Evolutionary conservation across 1,140 invertebrate genomes (phyloP), one percentile per base, ranked within the genome.

Genomic region (Brevipalpus yothersi): DNA sequence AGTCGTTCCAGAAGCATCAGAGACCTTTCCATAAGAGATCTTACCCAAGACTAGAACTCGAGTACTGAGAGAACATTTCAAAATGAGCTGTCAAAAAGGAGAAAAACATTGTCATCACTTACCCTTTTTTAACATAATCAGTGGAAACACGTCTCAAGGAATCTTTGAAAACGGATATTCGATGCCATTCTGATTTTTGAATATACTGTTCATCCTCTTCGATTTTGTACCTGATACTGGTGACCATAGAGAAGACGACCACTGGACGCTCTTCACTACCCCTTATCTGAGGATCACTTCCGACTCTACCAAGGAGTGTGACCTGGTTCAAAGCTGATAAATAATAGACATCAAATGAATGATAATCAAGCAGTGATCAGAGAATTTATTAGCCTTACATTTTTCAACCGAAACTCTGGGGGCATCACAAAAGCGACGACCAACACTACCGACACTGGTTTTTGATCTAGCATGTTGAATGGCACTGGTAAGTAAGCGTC

Each of bases 121-220:
- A 51, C 49, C 70, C 89, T 75, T 91, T 92, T 65, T 78, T 85
- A 56, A 91, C 68, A 69, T 80, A 85, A 65, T 79, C 79, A 63
- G 81, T 79, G 1, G 88, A 80, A 15, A 73, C 78, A 15, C 91
- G 84, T 31, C 86, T 72, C 2, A 94, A 74, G 56, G 75, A 74
- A 4, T 85, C 86, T 68, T 82, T 87, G 67, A 93, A 94, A 7
- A 92, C 80, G 66, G 82, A 82, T 56, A 93, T 72, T 66, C 83
- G 77, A 69, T 94, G 89, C 89, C 88, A 92, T 62, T 91, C 86
- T 19, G 86, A 90, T 65, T 82, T 79, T 68, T 89, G 85, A 51
- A 19, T n/a, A 51, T 51, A 51, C 8, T 51, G n/a, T 51, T 19
- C 49, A 19, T 51, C 49, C 64, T 69, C 66, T 2, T 71, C 70